Conservation (phyloP, 2,888 invertebrate genomes). For the Eristalis arbustorum region DNA sequence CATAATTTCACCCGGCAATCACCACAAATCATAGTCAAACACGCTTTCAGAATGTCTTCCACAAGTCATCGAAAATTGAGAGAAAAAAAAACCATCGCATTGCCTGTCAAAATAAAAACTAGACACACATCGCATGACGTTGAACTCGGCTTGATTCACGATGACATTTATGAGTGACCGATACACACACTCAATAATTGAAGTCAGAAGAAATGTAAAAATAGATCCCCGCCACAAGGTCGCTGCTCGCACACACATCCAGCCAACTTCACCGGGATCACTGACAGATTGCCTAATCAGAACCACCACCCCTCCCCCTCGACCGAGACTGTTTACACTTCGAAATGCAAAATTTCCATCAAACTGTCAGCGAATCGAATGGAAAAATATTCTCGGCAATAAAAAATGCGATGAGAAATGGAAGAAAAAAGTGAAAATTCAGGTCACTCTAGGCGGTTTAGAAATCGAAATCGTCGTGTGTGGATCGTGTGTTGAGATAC, state of each 20-base stretch:
- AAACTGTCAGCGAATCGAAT: conserved; percentile 1
- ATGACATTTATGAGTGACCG: conserved; percentile 37
- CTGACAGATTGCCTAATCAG: conserved; percentile 15
- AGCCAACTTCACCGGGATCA: conserved; percentile 4
- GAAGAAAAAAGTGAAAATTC: conserved; percentile 31
- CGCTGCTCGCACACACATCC: conserved; percentile 5
- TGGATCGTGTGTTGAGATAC: neutral
- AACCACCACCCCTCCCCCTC: neutral
- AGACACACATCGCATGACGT: conserved; percentile 17
- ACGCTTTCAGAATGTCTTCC: neutral
- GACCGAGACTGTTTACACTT: conserved; percentile 12
- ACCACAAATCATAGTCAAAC: neutral
- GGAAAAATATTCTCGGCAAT: neutral
- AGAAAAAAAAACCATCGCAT: neutral
- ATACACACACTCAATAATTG: conserved; percentile 12
- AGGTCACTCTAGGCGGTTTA: conserved; percentile 26
- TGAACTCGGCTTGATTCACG: conserved; percentile 23
- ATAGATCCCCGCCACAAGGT: conserved; percentile 17
- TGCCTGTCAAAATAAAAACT: neutral
- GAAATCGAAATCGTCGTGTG: conserved; percentile 21
- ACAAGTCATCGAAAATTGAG: neutral
- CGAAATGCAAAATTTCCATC: conserved; percentile 10
- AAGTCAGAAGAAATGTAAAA: neutral
- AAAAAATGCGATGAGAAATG: neutral
- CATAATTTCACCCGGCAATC: neutral